Evolutionary conservation across 35 echinoderm and acorn worm species (phyloP).

Genomic region (Diadema setosum): DNA sequence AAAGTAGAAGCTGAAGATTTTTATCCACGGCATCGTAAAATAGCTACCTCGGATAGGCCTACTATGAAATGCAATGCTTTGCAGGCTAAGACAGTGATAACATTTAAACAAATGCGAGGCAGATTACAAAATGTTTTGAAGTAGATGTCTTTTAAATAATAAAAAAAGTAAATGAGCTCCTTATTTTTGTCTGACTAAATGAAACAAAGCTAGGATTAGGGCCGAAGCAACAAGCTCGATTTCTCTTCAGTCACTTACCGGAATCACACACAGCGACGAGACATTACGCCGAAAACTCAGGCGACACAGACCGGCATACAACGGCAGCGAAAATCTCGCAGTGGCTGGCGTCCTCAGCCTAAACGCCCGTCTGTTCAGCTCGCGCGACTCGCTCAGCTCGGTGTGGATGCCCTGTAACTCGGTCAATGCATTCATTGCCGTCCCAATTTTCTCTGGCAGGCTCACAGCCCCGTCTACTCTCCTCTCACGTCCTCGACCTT

Average conservation of each 20-base stretch:
- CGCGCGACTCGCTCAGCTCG: not conserved
- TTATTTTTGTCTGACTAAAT: too few species aligned
- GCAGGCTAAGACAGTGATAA: too few species aligned
- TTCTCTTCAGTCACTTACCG: not conserved
- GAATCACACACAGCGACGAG: not conserved
- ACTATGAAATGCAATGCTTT: too few species aligned
- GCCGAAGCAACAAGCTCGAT: not conserved
- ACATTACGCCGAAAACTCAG: not conserved
- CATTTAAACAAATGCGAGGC: too few species aligned
- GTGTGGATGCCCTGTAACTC: slow-evolving; percentile 19
- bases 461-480: slow-evolving; percentile 22
- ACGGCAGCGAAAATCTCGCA: not conserved
- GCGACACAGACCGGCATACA: not conserved
- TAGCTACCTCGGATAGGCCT: too few species aligned
- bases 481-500: slow-evolving; percentile 26
- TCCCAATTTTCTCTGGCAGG: not conserved
- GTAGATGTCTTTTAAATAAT: too few species aligned
- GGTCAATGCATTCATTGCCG: slow-evolving; percentile 33
- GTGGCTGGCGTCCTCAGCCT: slow-evolving; percentile 3
- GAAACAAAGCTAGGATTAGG: too few species aligned
- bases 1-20: too few species aligned
- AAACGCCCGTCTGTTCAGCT: not conserved
- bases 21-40: too few species aligned
- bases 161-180: too few species aligned
- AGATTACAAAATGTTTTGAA: too few species aligned